Evolutionary conservation across 2,888 invertebrate genomes (phyloP), one percentile per base, ranked within the genome.

Genomic region (Hipparchia sbordonii): DNA sequence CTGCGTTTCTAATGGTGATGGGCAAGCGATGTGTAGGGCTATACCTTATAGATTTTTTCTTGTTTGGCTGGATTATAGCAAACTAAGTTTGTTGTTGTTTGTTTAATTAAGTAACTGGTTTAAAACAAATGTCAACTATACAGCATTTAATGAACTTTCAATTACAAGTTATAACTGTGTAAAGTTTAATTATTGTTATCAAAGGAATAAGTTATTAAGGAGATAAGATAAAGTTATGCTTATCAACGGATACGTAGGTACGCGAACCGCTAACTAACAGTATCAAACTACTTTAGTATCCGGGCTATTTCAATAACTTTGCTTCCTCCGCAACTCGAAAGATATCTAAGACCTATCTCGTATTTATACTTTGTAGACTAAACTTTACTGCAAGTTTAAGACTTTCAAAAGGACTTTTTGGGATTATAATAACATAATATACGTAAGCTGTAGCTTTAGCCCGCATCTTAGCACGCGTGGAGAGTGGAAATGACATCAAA

Each of bases 221-320:
- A 59, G 59, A 59, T 59, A 59, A 65, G 51, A n/a, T 8, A 65
- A 65, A 65, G 63, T 65, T 65, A 52, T 12, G 10, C 13, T 51
- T 65, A 51, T 51, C 51, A 65, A 51, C 52, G 63, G 52, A 63
- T 23, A 23, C 23, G 39, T 39, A 39, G 39, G 39, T 52, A 59
- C 56, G 13, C 56, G 13, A 13, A 48, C 2, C 9, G 2, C 62
- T 62, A 62, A 12, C 46, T 63, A 52, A 52, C 51, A 51, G 6
- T 65, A 65, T 52, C 63, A 48, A 62, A 62, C 13, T 52, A 51
- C 51, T 65, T 65, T 39, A 5, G 39, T 39, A 39, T 51, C 63
- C 33, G 33, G 46, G 46, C 23, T 23, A 10, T 10, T 9, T 23
- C 51, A 52, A 65, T 65, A 52, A 65, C 63, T 65, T 65, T 9